phyloP scores from a whole-genome alignment of 2,888 invertebrate genomes.

The Trissonchulus sp. region DNA sequence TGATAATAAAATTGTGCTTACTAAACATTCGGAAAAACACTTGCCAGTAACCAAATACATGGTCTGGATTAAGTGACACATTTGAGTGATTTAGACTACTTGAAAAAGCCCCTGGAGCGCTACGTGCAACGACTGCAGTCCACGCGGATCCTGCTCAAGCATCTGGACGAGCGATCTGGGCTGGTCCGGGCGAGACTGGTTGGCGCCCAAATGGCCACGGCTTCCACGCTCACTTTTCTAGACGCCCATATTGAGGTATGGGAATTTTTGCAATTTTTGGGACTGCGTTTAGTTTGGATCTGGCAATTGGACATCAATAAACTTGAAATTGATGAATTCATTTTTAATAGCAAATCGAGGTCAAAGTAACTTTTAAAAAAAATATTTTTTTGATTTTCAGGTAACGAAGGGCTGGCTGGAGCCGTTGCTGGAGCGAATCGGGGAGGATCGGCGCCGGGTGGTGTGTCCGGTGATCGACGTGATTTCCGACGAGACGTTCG shows the following conservation, averaged over 20 bases:
- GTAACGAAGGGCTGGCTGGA: slow-evolving; percentile 96
- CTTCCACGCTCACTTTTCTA: slow-evolving; percentile 83
- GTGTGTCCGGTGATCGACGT: slow-evolving; percentile 98
- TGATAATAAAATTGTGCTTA: no score
- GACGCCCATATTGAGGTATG: slow-evolving; percentile 97
- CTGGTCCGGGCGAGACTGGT: slow-evolving; percentile 87
- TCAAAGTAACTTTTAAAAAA: no score
- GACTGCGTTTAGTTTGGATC: no score
- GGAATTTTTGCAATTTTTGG: no score
- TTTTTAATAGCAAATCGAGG: no score
- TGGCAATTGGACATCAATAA: no score
- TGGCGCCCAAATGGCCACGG: slow-evolving; percentile 83
- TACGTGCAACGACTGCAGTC: slow-evolving; percentile 45
- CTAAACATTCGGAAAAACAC: no score
- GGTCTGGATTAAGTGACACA: no score
- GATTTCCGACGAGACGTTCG: slow-evolving; percentile 96
- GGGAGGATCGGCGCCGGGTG: slow-evolving; percentile 78
- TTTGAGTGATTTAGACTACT: slow-evolving; percentile 43
- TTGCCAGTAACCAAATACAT: no score
- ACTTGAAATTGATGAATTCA: no score
- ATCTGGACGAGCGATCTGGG: slow-evolving; percentile 87
- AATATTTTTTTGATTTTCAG: no score
- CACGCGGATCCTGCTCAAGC: slow-evolving; percentile 57
- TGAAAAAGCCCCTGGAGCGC: slow-evolving; percentile 45
- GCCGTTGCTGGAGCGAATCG: slow-evolving; percentile 80